Evolutionary conservation across 2,888 invertebrate species (phyloP).

Genomic region (Heliconius charithonia): DNA sequence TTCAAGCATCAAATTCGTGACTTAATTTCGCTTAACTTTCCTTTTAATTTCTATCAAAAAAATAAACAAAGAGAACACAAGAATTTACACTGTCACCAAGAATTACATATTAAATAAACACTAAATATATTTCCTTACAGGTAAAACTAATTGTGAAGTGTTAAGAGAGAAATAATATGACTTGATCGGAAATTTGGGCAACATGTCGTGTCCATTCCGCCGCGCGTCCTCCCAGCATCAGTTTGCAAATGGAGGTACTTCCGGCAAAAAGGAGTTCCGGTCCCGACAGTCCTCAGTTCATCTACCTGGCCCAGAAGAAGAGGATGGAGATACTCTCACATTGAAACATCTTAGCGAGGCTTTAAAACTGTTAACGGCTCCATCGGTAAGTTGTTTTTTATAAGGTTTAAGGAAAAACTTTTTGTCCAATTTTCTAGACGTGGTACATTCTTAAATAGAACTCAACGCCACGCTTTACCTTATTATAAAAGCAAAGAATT

Average conservation of each 20-base stretch:
- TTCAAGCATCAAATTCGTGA: no score
- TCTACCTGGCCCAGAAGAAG: constrained; percentile 85
- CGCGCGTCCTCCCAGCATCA: constrained; percentile 82
- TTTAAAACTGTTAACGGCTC: constrained; percentile 90
- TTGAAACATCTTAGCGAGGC: constrained; percentile 92
- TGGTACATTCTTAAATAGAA: neutral
- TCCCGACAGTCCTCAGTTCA: constrained; percentile 87
- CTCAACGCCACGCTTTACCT: neutral
- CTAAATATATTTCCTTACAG: constrained; percentile 40
- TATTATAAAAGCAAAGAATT: neutral
- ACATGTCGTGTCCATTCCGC: constrained; percentile 84
- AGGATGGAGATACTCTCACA: constrained; percentile 86
- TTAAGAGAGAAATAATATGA: constrained; percentile 42
- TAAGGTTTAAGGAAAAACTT: neutral
- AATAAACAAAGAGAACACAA: no score
- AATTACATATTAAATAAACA: neutral
- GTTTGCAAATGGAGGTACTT: constrained; percentile 77
- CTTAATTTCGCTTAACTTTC: no score
- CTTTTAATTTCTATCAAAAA: no score
- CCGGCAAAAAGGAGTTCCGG: constrained; percentile 77
- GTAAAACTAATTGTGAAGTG: constrained; percentile 34
- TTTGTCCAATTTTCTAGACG: neutral
- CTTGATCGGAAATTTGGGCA: constrained; percentile 44
- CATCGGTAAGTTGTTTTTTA: constrained; percentile 88
- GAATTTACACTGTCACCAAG: neutral